These are phyloP conservation scores for Heliocidaris erythrogramma DNA, from an alignment of 35 echinoderm and acorn worm species.

Conservation along the genomic window DNA sequence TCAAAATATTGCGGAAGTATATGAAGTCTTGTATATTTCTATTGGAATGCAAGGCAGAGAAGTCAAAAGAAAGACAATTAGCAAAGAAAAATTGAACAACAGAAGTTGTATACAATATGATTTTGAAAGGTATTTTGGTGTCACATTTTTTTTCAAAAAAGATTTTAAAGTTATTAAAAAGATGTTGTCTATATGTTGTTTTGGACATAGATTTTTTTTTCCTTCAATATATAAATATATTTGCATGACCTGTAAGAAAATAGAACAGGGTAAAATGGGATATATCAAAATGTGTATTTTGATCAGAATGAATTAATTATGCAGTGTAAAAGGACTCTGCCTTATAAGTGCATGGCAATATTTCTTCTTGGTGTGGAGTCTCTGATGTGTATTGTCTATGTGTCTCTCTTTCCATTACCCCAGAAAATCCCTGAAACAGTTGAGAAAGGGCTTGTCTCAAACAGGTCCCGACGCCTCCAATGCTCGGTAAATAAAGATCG, in stretches of 20 bases:
- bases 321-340: background rate
- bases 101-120: background rate
- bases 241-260: background rate
- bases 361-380: conserved; percentile 12
- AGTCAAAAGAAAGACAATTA: background rate
- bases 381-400: conserved; percentile 42
- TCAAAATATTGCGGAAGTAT: background rate
- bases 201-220: too few species aligned
- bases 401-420: conserved; percentile 44
- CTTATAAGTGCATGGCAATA: background rate
- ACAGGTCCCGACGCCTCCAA: conserved; percentile 32
- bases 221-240: too few species aligned
- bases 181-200: background rate
- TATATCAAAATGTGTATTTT: background rate
- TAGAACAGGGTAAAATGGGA: background rate
- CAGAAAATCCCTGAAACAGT: conserved; percentile 47
- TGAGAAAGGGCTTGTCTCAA: conserved; percentile 37
- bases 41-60: background rate
- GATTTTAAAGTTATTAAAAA: background rate
- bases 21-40: background rate
- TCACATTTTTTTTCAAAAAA: background rate
- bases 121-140: background rate
- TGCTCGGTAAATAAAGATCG: conserved; percentile 19
- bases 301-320: background rate
- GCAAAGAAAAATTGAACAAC: background rate